phyloP scores from a whole-genome alignment of 2,797 vertebrate genomes.

The Coregonus suidteri region DNA sequence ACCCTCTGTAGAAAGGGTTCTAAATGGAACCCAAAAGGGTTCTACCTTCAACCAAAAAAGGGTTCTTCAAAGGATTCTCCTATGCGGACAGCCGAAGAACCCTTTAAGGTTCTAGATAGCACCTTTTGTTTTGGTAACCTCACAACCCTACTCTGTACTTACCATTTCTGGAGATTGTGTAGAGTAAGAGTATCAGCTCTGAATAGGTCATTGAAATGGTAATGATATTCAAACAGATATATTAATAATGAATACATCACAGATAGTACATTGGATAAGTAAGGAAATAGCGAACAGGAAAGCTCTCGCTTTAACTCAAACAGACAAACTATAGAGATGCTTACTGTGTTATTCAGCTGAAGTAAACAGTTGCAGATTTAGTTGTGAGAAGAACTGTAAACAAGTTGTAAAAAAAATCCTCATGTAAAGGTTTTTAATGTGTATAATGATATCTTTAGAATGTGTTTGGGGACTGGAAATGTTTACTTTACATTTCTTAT shows the following conservation, averaged over 20 bases:
- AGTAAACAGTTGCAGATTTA: background rate
- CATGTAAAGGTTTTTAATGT: constrained; percentile 36
- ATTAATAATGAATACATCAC: background rate
- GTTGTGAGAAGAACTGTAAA: constrained; percentile 6
- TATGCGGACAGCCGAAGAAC: no score
- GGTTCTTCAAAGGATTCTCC: no score
- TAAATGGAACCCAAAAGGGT: no score
- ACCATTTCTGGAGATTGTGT: background rate
- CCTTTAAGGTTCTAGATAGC: no score
- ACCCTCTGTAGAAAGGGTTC: no score
- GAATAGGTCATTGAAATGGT: background rate
- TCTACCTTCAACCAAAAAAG: no score
- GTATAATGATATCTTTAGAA: constrained; percentile 53
- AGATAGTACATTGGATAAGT: background rate
- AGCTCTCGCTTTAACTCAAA: background rate
- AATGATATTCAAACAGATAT: background rate
- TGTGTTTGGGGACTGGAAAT: constrained; percentile 18
- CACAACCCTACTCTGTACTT: background rate
- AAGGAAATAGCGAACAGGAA: background rate
- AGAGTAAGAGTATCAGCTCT: background rate
- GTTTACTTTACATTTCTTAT: constrained; percentile 25
- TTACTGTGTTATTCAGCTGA: background rate
- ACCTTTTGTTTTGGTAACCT: background rate
- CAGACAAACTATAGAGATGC: background rate
- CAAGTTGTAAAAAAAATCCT: constrained; percentile 3